A percentile compares a stretch with the other conserved stretches of the same genome.
Conservation (phyloP, 2,888 invertebrate genomes). For the Lochmaea crataegi region DNA sequence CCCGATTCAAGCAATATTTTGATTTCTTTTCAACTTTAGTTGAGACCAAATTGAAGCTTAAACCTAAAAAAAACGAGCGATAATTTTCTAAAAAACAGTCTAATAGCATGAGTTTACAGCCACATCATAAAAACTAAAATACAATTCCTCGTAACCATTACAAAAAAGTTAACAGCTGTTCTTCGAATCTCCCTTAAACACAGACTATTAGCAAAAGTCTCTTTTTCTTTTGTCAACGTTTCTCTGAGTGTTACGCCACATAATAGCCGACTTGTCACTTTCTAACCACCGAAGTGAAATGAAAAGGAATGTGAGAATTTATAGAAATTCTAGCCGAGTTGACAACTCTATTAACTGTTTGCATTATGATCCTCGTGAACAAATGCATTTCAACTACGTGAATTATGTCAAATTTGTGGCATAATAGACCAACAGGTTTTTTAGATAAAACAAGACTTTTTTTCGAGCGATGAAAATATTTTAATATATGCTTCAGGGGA, state of each 20-base stretch:
- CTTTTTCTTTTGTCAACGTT: conserved; percentile 47
- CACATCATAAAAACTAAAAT: neutral
- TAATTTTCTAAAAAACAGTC: neutral
- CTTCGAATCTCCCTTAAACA: conserved; percentile 50
- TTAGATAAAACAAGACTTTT: too few relatives aligned
- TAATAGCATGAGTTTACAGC: neutral
- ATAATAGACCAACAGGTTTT: neutral
- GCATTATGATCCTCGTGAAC: conserved; percentile 36
- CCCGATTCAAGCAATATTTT: too few relatives aligned
- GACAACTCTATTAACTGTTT: conserved; percentile 42
- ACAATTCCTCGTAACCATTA: neutral
- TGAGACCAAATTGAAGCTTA: too few relatives aligned
- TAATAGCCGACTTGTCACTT: conserved; percentile 42
- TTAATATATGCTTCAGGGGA: neutral
- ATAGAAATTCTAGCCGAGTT: conserved; percentile 36
- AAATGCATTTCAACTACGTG: conserved; percentile 37
- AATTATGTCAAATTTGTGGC: conserved; percentile 35
- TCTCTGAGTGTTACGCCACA: conserved; percentile 40
- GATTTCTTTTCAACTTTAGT: too few relatives aligned
- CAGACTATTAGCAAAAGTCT: conserved; percentile 54
- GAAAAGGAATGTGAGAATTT: conserved; percentile 34
- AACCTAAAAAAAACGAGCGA: too few relatives aligned
- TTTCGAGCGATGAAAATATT: neutral
- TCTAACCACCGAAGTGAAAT: conserved; percentile 39
- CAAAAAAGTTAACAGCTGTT: conserved; percentile 42